Evolutionary conservation across 2,888 invertebrate species (phyloP).

Genomic region (Autographa gamma): DNA sequence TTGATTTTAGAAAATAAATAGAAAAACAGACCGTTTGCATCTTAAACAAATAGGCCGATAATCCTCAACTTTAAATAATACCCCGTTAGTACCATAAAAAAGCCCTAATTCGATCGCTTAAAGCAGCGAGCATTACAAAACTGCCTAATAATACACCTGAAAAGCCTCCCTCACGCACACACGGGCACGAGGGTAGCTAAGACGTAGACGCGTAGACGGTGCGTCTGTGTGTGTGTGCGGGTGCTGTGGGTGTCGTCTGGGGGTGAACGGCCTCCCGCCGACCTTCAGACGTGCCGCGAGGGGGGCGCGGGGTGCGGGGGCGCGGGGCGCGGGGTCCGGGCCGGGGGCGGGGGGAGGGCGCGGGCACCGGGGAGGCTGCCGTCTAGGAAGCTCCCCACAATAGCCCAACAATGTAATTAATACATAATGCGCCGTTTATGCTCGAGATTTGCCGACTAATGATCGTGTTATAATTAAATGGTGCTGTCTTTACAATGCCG

Average conservation of each 20-base stretch:
- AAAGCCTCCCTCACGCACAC: conserved; percentile 38
- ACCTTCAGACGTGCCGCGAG: conserved; percentile 83
- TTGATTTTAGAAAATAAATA: neutral
- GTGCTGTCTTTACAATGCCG: conserved; percentile 33
- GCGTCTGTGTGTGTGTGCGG: conserved; percentile 30
- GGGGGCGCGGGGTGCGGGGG: conserved; percentile 56
- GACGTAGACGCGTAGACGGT: conserved; percentile 24
- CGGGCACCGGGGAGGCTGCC: conserved; percentile 37
- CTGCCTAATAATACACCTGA: conserved; percentile 49
- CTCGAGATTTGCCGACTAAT: conserved; percentile 48
- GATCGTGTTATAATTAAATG: conserved; percentile 38
- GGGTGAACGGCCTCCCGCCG: conserved; percentile 83
- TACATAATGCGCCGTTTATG: conserved; percentile 58
- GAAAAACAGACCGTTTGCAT: neutral
- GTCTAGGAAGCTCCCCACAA: conserved; percentile 79
- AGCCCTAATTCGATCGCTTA: conserved; percentile 31
- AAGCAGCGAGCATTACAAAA: conserved; percentile 45
- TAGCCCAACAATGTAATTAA: conserved; percentile 63
- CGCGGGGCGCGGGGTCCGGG: neutral
- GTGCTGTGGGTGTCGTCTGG: conserved; percentile 61
- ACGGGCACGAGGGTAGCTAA: conserved; percentile 22
- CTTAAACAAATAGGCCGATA: neutral
- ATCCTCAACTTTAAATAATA: neutral
- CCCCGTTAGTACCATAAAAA: conserved; percentile 18
- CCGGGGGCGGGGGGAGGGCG: conserved; percentile 61